These are phyloP conservation scores for Luperina nickerlii DNA, from an alignment of 2,888 invertebrate species.

Conservation along the genomic window DNA sequence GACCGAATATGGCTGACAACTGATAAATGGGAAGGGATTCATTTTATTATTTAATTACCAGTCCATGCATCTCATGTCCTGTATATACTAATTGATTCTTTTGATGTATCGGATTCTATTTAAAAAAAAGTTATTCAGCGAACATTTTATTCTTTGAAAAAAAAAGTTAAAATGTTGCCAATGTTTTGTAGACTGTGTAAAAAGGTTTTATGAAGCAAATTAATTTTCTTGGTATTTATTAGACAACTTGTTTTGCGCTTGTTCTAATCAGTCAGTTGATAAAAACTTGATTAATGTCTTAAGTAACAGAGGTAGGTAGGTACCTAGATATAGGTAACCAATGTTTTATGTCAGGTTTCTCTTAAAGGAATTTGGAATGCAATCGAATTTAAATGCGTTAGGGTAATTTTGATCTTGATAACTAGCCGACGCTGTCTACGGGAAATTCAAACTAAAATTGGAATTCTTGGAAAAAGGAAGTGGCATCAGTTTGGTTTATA, in stretches of 20 bases:
- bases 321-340: not conserved
- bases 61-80: slow-evolving; percentile 62
- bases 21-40: slow-evolving; percentile 74
- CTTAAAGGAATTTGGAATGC: not conserved
- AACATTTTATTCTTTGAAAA: slow-evolving; percentile 19
- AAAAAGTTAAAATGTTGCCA: not conserved
- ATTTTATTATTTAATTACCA: slow-evolving; percentile 70
- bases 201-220: slow-evolving; percentile 49
- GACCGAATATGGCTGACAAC: slow-evolving; percentile 74
- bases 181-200: slow-evolving; percentile 40
- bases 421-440: not conserved
- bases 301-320: not conserved
- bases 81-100: slow-evolving; percentile 67
- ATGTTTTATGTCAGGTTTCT: not conserved
- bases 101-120: slow-evolving; percentile 66
- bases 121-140: slow-evolving; percentile 45
- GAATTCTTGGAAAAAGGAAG: slow-evolving; percentile 7
- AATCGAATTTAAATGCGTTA: not conserved
- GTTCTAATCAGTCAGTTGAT: slow-evolving; percentile 2
- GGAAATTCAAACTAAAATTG: not conserved
- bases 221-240: slow-evolving; percentile 43
- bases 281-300: slow-evolving; percentile 26
- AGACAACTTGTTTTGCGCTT: slow-evolving; percentile 35
- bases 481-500: not conserved
- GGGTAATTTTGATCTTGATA: not conserved